phyloP scores from a whole-genome alignment of 2,888 invertebrate genomes.

The Hirtodrosophila confusa region DNA sequence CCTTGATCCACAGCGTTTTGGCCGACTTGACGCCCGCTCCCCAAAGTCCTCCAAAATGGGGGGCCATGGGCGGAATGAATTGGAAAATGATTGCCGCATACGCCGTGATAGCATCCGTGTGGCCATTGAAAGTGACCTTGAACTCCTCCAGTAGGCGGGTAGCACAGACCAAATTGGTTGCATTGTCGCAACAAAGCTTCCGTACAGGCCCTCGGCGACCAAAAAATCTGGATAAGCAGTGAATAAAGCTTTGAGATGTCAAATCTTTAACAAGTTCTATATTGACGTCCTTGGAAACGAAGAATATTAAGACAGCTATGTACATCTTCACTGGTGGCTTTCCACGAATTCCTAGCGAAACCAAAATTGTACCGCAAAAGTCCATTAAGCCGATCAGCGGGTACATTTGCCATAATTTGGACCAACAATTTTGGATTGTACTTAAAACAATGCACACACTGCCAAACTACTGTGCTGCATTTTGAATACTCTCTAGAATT shows the following conservation, averaged over 20 bases:
- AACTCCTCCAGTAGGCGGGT: neutral
- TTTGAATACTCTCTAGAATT: too few species aligned
- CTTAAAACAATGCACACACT: too few species aligned
- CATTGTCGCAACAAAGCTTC: neutral
- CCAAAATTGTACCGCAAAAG: too few species aligned
- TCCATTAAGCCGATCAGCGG: too few species aligned
- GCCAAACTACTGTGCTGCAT: too few species aligned
- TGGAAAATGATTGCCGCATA: neutral
- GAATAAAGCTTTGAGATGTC: neutral
- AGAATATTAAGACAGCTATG: too few species aligned
- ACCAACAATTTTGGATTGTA: too few species aligned
- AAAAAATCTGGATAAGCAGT: constrained; percentile 1
- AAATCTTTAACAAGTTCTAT: constrained; percentile 1
- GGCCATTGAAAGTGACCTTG: too few species aligned
- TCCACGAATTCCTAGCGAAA: too few species aligned
- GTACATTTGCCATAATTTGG: too few species aligned
- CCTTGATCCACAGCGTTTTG: too few species aligned
- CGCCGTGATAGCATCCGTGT: neutral
- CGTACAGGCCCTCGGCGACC: neutral
- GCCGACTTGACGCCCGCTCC: neutral
- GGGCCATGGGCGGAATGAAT: constrained; percentile 1
- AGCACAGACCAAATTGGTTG: neutral
- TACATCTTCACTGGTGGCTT: too few species aligned
- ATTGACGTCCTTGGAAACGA: neutral
- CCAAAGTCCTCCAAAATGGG: neutral